These are phyloP conservation scores for Panthera uncia DNA, from an alignment of 2,113 vertebrate genomes.

Conservation along the genomic window DNA sequence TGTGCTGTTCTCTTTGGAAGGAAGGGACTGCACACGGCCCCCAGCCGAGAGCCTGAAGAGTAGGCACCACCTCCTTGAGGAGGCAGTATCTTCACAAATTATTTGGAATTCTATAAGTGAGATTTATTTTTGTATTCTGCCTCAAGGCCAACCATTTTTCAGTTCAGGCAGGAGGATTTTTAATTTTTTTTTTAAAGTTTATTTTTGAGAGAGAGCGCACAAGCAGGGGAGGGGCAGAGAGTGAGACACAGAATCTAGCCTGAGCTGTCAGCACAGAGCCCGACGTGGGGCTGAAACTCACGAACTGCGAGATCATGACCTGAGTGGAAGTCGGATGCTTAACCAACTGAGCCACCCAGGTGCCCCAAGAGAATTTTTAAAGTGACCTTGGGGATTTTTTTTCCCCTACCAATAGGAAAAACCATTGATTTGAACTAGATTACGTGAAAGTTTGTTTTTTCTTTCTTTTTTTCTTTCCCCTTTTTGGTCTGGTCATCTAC, in stretches of 20 bases:
- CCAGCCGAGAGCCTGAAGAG: neutral
- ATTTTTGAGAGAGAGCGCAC: no score
- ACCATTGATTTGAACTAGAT: neutral
- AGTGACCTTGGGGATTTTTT: neutral
- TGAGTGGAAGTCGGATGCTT: no score
- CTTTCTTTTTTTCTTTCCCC: neutral
- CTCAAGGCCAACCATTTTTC: neutral
- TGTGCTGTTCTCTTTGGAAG: neutral
- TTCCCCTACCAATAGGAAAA: neutral
- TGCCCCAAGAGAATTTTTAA: neutral
- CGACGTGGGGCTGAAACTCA: no score
- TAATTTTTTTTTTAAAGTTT: neutral
- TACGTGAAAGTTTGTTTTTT: neutral
- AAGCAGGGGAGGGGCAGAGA: no score
- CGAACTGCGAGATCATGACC: no score
- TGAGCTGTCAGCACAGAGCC: no score
- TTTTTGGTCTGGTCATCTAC: neutral
- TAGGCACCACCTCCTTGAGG: neutral
- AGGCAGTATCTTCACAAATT: neutral
- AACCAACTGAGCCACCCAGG: no score
- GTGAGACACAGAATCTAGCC: no score
- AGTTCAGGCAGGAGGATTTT: conserved; percentile 6
- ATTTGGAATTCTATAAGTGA: neutral
- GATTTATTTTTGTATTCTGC: neutral
- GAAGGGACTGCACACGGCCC: neutral